Base-by-base conservation (phyloP, 2,113 vertebrate genomes). In the Nerophis lumbriciformis region DNA sequence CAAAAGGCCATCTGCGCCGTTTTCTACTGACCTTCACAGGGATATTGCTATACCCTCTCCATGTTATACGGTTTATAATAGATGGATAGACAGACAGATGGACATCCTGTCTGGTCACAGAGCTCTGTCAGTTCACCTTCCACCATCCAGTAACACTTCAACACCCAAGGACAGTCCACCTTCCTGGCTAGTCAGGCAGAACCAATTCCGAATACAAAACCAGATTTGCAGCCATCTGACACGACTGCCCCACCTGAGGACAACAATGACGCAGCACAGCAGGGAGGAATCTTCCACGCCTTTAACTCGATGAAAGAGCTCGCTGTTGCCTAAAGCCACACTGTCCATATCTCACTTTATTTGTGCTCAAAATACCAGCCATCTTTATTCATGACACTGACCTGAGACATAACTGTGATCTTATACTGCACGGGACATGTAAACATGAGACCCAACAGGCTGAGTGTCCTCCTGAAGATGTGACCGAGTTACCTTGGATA, bases 1-100 rank as follows among this genome's bases (percentile, higher is more conserved):
- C 70, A 83, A 88, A 85, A 83, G 69, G 77, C 85, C 85, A 87
- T 87, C 79, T 88, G 87, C 80, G 77, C 77, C 58, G 62, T 77
- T 84, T 69, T 65, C 61, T 28, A 50, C 71, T 86, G 83, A 90
- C 85, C 88, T 90, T 90, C 81, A 82, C 48, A 68, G 66, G 28
- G 57, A 79, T 76, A 63, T 78, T 52, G 71, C 63, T 3, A 71
- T n/a, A 56, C 54, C 15, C 6, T 39, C 37, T 28, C 8, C 51
- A 35, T 21, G 51, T 16, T 8, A 53, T 53, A 53, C 28, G 11
- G 51, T 53, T 16, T 53, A 53, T 28, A 9, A 10, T 19, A 35
- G n/a, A 56, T 15, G 13, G 14, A 39, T 39, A 56, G 54, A 56
- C 37, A 9, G 14, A 38, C 15, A n/a, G 35, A 42, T 1, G 9